phyloP scores from a whole-genome alignment of 30 jellyfish, hydroid and myxozoan genomes.

The Pelagia noctiluca region DNA sequence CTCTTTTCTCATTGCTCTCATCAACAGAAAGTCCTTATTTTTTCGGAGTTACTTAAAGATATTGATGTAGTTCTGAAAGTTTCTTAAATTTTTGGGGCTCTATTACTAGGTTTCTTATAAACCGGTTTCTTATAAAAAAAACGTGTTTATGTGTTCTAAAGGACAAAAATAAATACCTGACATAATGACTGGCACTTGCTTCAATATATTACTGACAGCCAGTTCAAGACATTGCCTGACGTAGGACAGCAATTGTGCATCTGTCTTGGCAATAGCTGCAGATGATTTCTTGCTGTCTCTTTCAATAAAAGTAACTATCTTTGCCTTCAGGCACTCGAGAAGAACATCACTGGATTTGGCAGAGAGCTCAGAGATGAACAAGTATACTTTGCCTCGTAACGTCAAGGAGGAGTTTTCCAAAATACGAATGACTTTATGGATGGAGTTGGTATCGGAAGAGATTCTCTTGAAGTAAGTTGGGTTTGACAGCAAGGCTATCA shows the following conservation, averaged over 20 bases:
- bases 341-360: constrained; percentile 63
- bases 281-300: constrained; percentile 69
- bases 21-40: neutral
- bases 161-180: constrained; percentile 52
- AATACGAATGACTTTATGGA: constrained; percentile 61
- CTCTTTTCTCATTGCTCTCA: neutral
- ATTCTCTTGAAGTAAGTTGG: constrained; percentile 71
- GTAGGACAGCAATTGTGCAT: constrained; percentile 60
- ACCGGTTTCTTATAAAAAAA: no score
- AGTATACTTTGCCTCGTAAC: constrained; percentile 85
- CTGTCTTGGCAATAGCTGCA: constrained; percentile 49
- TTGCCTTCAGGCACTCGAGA: constrained; percentile 73
- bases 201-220: constrained; percentile 30
- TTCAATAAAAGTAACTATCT: constrained; percentile 78
- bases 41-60: neutral
- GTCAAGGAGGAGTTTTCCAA: constrained; percentile 76
- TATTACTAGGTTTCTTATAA: no score
- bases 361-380: constrained; percentile 73
- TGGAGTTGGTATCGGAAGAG: constrained; percentile 60
- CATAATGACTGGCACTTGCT: constrained; percentile 63
- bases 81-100: no score
- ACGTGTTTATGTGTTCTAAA: neutral
- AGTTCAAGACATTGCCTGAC: constrained; percentile 77
- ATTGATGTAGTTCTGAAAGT: no score
- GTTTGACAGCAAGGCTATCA: constrained; percentile 66